Evolutionary conservation across 2,113 vertebrate species (phyloP).

Genomic region (Gambusia affinis): DNA sequence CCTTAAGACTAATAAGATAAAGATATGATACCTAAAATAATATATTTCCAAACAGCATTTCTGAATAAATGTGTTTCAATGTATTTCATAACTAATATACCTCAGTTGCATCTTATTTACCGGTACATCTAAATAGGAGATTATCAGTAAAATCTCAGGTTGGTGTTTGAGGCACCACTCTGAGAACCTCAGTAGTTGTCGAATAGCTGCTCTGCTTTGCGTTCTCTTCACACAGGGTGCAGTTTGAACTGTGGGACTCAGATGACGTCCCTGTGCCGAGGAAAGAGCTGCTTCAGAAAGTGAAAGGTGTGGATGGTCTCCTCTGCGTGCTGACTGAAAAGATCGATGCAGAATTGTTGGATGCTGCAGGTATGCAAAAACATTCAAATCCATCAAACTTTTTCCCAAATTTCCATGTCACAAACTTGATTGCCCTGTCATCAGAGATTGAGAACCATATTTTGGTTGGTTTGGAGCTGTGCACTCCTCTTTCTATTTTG

Average conservation of each 20-base stretch:
- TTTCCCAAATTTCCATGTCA: not conserved
- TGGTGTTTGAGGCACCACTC: not conserved
- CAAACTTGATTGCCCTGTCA: too few relatives aligned
- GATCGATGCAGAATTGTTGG: slow-evolving; percentile 77
- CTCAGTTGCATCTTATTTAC: not conserved
- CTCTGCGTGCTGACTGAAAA: slow-evolving; percentile 82
- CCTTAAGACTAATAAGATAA: slow-evolving; percentile 33
- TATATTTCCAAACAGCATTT: slow-evolving; percentile 6
- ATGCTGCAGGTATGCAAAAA: slow-evolving; percentile 73
- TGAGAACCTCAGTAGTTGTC: not conserved
- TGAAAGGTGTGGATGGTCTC: slow-evolving; percentile 74
- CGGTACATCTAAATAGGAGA: not conserved
- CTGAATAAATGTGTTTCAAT: not conserved
- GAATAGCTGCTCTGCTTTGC: not conserved
- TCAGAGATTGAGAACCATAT: too few relatives aligned
- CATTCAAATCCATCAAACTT: not conserved
- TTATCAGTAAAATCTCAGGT: not conserved
- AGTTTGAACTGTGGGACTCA: slow-evolving; percentile 80
- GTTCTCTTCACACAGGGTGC: slow-evolving; percentile 63
- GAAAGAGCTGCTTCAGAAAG: slow-evolving; percentile 74
- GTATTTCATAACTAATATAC: not conserved
- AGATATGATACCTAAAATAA: slow-evolving; percentile 2
- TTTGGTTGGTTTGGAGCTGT: too few relatives aligned
- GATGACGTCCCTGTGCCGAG: slow-evolving; percentile 75
- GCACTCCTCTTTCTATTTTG: too few relatives aligned